Evolutionary conservation across 1,140 invertebrate species (phyloP), one percentile per base, ranked within the genome.

Genomic region (Schlechtendalia chinensis): DNA sequence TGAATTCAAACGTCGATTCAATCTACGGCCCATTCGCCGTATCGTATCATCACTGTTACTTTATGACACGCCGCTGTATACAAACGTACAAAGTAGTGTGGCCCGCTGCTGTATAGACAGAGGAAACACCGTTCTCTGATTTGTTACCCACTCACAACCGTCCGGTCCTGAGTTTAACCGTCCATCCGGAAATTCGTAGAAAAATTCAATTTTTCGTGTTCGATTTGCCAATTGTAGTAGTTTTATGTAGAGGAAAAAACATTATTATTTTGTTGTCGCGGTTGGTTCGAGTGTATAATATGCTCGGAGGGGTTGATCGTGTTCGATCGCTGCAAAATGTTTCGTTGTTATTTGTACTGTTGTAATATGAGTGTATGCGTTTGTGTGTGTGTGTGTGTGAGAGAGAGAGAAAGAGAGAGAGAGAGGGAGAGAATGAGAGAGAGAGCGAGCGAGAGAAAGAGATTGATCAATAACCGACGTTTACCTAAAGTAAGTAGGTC

Each of bases 381-480:
- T 4, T 8, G 32, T 39, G 32, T 39, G 32, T 39, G 8, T 39
- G 32, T 39, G 32, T 39, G 8, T 39, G 32, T 39, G 27, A 29
- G 59, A 63, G n/a, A 58, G 75, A 79, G 56, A 79, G n/a, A n/a
- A n/a, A n/a, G 50, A 5, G 39, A 61, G 56, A 45, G 72, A 61
- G 19, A 56, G 74, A 77, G 56, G n/a, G n/a, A n/a, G n/a, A n/a
- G n/a, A n/a, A n/a, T n/a, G 24, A 59, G 58, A 56, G n/a, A n/a
- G n/a, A n/a, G n/a, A n/a, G n/a, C n/a, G n/a, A n/a, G 50, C 1
- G 39, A 61, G 56, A 45, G 72, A 63, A 32, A 58, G 75, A 79
- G 56, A 79, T 79, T 63, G 75, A 79, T 79, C 75, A 61, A 79
- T 79, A 79, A 61, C 75, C 45, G 58, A 61, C 74, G 54, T 59